Evolutionary conservation across 2,113 vertebrate species (phyloP).

Genomic region (Pteronura brasiliensis): DNA sequence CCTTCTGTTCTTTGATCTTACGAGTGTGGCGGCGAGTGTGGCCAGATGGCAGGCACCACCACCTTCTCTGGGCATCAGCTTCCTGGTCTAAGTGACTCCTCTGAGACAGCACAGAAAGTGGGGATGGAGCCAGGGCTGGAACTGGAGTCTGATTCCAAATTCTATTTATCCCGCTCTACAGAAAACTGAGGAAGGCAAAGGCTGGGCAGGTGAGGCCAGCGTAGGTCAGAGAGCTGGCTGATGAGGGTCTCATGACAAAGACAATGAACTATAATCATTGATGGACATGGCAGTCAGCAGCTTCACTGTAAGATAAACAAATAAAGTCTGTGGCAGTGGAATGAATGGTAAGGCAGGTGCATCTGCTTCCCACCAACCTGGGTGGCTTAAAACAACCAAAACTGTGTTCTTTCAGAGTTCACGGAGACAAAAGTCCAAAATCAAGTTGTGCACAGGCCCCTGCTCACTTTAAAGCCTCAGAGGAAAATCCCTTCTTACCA

Average conservation of each 20-base stretch:
- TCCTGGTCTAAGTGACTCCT: too few species aligned
- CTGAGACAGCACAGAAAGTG: not conserved
- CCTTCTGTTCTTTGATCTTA: too few species aligned
- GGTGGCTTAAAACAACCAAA: too few species aligned
- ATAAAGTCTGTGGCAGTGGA: not conserved
- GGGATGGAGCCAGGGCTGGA: not conserved
- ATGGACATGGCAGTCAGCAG: not conserved
- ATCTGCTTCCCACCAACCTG: rapidly evolving
- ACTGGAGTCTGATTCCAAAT: not conserved
- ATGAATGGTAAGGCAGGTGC: not conserved
- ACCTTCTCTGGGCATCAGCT: not conserved
- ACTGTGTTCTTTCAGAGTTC: not conserved
- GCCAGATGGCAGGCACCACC: not conserved
- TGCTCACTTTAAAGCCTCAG: not conserved
- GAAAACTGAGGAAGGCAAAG: rapidly evolving
- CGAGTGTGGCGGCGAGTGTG: rapidly evolving
- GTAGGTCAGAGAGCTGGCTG: too few species aligned
- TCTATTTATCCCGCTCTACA: too few species aligned
- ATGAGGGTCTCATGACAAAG: not conserved
- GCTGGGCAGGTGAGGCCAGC: not conserved
- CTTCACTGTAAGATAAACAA: not conserved
- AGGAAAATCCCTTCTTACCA: not conserved
- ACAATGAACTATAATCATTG: too few species aligned
- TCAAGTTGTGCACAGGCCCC: not conserved
- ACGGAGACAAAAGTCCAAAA: not conserved